These are phyloP conservation scores for Cephus rjabovi DNA, from an alignment of 2,888 invertebrate genomes.

Conservation along the genomic window DNA sequence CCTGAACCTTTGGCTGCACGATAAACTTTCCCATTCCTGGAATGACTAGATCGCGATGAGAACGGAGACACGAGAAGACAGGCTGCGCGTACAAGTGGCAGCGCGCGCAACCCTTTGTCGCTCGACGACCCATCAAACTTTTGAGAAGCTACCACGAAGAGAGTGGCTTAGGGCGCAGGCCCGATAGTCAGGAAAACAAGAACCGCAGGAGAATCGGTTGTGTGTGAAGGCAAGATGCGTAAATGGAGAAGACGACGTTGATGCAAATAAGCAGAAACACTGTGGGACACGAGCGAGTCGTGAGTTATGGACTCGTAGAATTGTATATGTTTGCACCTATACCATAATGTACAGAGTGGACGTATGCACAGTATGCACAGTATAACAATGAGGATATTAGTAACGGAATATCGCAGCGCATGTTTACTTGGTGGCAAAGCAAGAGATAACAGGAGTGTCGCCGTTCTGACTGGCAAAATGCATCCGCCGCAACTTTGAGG, in stretches of 20 bases:
- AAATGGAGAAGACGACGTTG: no score
- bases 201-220: no score
- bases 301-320: background rate
- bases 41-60: background rate
- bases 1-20: background rate
- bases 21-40: background rate
- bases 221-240: no score
- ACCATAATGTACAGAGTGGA: no score
- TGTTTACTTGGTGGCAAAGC: background rate
- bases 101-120: background rate
- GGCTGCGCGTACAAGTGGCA: background rate
- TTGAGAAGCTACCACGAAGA: no score
- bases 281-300: background rate
- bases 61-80: background rate
- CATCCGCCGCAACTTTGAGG: conserved; percentile 3
- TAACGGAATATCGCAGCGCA: conserved; percentile 2
- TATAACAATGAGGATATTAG: background rate
- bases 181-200: no score
- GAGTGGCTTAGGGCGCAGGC: no score
- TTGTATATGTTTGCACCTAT: no score
- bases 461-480: background rate
- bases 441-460: no score
- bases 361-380: background rate
- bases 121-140: no score
- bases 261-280: no score